These are phyloP conservation scores for Siniperca knerii DNA, from an alignment of 2,113 vertebrate species.

Conservation along the genomic window DNA sequence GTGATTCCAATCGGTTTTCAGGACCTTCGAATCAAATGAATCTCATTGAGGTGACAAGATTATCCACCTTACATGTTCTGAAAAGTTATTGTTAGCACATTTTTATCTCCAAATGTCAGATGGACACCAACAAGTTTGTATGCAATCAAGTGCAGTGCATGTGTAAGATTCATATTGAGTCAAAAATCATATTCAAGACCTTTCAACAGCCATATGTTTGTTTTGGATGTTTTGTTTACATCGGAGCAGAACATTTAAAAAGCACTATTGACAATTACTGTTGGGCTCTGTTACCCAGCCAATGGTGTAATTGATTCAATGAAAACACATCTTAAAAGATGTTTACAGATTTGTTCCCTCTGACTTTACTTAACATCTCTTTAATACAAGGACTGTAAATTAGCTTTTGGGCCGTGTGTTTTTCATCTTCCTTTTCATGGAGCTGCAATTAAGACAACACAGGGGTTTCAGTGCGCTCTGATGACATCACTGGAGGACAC, in stretches of 20 bases:
- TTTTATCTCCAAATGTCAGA: not conserved
- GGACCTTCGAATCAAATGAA: not conserved
- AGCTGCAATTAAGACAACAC: constrained; percentile 63
- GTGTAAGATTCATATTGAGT: not conserved
- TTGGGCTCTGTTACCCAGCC: not conserved
- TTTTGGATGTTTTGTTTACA: not conserved
- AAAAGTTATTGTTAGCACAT: not conserved
- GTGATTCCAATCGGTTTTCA: not conserved
- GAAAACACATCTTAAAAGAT: constrained; percentile 13
- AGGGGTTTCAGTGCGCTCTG: constrained; percentile 32
- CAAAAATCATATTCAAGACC: not conserved
- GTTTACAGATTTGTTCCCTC: not conserved
- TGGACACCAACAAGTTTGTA: not conserved
- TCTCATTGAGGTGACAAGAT: not conserved
- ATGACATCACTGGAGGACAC: constrained; percentile 72
- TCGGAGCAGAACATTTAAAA: not conserved
- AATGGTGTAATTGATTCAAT: not conserved
- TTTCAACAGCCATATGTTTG: not conserved
- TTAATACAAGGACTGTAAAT: constrained; percentile 28
- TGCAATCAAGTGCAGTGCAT: not conserved
- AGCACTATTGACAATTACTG: not conserved
- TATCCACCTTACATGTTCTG: not conserved
- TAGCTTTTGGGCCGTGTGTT: constrained; percentile 21
- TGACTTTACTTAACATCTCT: constrained; percentile 16
- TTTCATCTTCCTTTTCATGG: constrained; percentile 44